Evolutionary conservation across 2,113 vertebrate genomes (phyloP).

Genomic region (Nematolebias whitei): DNA sequence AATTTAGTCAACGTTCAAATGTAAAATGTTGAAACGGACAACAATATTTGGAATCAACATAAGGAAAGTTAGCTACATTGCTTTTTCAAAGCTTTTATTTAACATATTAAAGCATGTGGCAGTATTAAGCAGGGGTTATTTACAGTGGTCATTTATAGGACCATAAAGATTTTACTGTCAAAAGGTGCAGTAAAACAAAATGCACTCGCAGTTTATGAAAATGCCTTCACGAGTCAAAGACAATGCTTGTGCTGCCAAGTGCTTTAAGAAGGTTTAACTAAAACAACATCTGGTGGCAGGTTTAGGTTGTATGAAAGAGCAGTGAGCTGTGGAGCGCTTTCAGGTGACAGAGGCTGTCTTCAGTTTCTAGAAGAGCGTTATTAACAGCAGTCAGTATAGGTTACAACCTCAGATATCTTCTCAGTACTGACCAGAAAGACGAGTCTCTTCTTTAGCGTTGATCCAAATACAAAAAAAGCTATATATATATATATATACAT

Average conservation of each 20-base stretch:
- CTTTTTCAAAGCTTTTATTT: neutral
- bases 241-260: neutral
- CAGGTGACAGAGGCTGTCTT: slow-evolving; percentile 31
- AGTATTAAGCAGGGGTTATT: neutral
- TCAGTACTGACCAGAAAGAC: slow-evolving; percentile 43
- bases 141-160: neutral
- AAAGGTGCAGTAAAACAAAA: slow-evolving; percentile 3
- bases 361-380: slow-evolving; percentile 40
- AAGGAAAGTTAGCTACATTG: neutral
- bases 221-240: neutral
- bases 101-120: neutral
- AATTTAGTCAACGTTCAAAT: too few species aligned
- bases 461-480: slow-evolving; percentile 22
- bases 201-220: slow-evolving; percentile 3
- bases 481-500: too few species aligned
- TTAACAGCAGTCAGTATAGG: slow-evolving; percentile 37
- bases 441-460: slow-evolving; percentile 12
- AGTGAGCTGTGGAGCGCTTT: slow-evolving; percentile 23
- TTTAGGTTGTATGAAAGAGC: slow-evolving; percentile 10
- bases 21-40: too few species aligned
- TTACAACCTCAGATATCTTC: slow-evolving; percentile 49
- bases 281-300: neutral
- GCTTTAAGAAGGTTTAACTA: slow-evolving; percentile 1
- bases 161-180: neutral
- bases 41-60: too few species aligned